These are phyloP conservation scores for Passer montanus DNA, from an alignment of 2,113 vertebrate genomes.

Conservation along the genomic window DNA sequence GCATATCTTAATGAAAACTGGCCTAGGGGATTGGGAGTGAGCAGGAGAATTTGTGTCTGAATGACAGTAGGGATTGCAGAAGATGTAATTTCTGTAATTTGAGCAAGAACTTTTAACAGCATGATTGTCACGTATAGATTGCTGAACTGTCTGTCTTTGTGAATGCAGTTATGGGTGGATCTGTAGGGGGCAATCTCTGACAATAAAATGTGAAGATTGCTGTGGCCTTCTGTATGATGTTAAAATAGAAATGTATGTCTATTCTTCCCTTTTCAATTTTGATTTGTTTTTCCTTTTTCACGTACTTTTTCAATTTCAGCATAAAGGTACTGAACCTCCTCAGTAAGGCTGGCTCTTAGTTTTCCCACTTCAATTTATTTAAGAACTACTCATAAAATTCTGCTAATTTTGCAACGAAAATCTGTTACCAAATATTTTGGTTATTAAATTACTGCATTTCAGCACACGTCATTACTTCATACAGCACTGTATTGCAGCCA, in stretches of 20 bases:
- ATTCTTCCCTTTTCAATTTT: background rate
- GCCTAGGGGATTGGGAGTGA: background rate
- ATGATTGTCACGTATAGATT: background rate
- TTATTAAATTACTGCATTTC: background rate
- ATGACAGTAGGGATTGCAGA: background rate
- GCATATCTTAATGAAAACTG: background rate
- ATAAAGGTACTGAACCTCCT: background rate
- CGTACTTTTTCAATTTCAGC: background rate
- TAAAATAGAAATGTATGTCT: background rate
- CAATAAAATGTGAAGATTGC: slow-evolving; percentile 19
- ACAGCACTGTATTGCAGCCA: background rate
- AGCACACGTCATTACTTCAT: background rate
- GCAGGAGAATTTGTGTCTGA: background rate
- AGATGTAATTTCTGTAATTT: background rate
- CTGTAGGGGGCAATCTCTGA: slow-evolving; percentile 76
- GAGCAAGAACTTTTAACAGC: background rate
- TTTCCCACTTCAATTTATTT: background rate
- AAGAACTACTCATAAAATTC: background rate
- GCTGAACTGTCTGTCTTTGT: background rate
- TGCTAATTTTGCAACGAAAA: background rate
- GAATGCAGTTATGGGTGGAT: slow-evolving; percentile 31
- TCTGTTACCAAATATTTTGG: background rate
- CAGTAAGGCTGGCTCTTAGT: background rate
- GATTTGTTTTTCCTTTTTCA: too few species aligned
- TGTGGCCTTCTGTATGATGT: background rate